Percentiles rank a stretch among this genome's conserved stretches.
phyloP scores from a whole-genome alignment of 2,797 vertebrate genomes.

The Micrastur ruficollis region DNA sequence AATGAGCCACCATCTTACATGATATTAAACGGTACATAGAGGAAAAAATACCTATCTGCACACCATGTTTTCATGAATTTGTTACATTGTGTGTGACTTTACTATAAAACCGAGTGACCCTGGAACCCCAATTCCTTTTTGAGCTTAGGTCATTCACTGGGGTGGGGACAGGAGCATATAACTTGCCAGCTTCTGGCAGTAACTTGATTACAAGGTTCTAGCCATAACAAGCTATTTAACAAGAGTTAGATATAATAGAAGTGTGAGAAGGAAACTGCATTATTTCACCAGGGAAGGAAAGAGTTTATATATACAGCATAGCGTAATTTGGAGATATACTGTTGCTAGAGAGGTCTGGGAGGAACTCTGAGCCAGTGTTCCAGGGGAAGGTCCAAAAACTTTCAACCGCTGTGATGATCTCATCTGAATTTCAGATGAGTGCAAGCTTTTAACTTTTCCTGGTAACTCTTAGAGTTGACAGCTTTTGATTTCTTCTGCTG shows the following conservation, averaged over 20 bases:
- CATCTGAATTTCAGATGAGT: not conserved
- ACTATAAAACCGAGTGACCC: not conserved
- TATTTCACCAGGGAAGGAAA: not conserved
- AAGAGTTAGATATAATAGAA: not conserved
- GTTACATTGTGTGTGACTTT: not conserved
- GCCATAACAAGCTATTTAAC: not conserved
- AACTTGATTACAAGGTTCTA: not conserved
- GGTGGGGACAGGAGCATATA: accelerated
- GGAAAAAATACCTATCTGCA: not conserved
- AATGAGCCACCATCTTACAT: not conserved
- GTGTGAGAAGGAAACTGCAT: not conserved
- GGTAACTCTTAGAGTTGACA: not conserved
- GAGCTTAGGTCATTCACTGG: not conserved
- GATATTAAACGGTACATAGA: not conserved
- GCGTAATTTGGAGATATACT: not conserved
- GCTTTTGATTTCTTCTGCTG: not conserved
- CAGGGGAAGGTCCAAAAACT: not conserved
- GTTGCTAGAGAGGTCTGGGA: not conserved
- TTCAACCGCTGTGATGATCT: not conserved
- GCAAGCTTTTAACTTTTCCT: not conserved
- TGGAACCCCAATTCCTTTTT: not conserved
- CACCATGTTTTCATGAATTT: not conserved
- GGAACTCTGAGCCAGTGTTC: not conserved
- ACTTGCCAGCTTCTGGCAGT: not conserved
- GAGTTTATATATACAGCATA: not conserved